phyloP scores from a whole-genome alignment of 2,888 invertebrate species.

The Phortica okadai region DNA sequence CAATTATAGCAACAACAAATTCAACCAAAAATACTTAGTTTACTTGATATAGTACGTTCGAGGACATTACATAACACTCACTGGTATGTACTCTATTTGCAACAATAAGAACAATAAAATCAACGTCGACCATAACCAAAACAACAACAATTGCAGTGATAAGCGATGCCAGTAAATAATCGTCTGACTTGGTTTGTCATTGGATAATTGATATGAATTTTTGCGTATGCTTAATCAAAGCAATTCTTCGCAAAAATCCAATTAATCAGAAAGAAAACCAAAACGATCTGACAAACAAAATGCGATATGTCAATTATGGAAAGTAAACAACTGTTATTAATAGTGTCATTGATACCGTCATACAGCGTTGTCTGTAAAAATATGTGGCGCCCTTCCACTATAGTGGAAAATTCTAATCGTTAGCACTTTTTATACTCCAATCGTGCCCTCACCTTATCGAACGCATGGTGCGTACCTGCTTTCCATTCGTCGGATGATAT shows the following conservation, averaged over 20 bases:
- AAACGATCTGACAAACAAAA: too few relatives aligned
- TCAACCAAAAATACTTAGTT: background rate
- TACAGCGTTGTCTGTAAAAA: too few relatives aligned
- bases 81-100: background rate
- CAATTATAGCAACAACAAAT: conserved; percentile 20
- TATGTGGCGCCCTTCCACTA: too few relatives aligned
- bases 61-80: background rate
- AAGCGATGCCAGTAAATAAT: background rate
- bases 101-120: background rate
- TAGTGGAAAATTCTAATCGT: too few relatives aligned
- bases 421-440: too few relatives aligned
- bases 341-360: too few relatives aligned
- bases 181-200: background rate
- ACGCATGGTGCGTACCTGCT: too few relatives aligned
- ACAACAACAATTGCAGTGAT: background rate
- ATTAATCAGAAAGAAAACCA: background rate
- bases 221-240: background rate
- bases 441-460: too few relatives aligned
- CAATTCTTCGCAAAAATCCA: background rate
- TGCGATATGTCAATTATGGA: background rate
- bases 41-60: background rate
- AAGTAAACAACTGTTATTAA: background rate
- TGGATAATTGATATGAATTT: background rate
- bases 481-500: too few relatives aligned
- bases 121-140: background rate